A percentile compares a stretch with the other conserved stretches of the same genome.
phyloP scores from a whole-genome alignment of 92 coral and sea anemone genomes.

The Porites evermanni region DNA sequence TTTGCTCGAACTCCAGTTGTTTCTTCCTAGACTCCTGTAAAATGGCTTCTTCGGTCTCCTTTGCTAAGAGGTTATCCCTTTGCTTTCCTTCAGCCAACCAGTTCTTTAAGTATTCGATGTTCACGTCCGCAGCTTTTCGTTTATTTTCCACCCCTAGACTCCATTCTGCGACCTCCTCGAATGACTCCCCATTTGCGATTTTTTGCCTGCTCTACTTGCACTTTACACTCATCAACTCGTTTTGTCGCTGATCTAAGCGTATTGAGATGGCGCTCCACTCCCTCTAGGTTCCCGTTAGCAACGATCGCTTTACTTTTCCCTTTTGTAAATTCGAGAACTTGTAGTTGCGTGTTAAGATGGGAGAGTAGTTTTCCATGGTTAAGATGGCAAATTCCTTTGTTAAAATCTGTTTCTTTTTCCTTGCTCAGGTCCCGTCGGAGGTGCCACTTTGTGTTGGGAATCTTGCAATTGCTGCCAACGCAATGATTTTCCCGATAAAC shows the following conservation, averaged over 20 bases:
- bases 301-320: conserved; percentile 43
- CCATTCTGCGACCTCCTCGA: conserved; percentile 12
- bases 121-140: not conserved
- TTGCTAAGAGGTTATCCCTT: not conserved
- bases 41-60: conserved; percentile 25
- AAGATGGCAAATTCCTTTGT: no score
- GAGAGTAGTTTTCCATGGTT: no score
- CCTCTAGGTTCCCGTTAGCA: conserved; percentile 36
- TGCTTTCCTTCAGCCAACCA: no score
- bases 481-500: no score
- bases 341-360: conserved; percentile 8
- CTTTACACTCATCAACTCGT: conserved; percentile 28
- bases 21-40: not conserved
- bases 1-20: conserved; percentile 14
- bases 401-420: no score
- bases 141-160: not conserved
- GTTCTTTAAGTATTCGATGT: not conserved
- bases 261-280: conserved; percentile 42
- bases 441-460: no score
- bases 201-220: conserved; percentile 14
- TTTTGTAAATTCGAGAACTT: conserved; percentile 16
- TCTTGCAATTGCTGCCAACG: no score
- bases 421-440: no score
- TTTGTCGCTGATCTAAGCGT: conserved; percentile 36
- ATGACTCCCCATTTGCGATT: not conserved